phyloP scores from a whole-genome alignment of 2,888 invertebrate species.

The Chirona hameri region DNA sequence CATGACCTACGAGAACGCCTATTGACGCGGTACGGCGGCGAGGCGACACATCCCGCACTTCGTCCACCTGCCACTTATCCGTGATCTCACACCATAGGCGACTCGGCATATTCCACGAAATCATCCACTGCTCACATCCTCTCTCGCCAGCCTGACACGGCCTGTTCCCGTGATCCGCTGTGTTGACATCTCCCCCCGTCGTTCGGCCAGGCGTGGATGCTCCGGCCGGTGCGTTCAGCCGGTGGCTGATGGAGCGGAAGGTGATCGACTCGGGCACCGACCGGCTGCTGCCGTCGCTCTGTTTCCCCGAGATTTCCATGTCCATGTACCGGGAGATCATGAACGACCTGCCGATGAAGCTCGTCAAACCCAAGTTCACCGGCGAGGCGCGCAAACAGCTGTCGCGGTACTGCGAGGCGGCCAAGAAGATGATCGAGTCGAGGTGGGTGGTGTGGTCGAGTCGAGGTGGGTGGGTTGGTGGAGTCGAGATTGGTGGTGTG shows the following conservation, averaged over 20 bases:
- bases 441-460: slow-evolving; percentile 46
- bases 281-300: slow-evolving; percentile 85
- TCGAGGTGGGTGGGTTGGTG: slow-evolving; percentile 62
- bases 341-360: slow-evolving; percentile 95
- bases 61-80: too few species aligned
- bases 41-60: too few species aligned
- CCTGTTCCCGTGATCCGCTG: too few species aligned
- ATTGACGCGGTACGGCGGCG: too few species aligned
- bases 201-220: slow-evolving; percentile 69
- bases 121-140: too few species aligned
- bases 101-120: too few species aligned
- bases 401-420: slow-evolving; percentile 90
- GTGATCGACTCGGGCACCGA: slow-evolving; percentile 85
- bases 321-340: slow-evolving; percentile 97
- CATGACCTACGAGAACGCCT: too few species aligned
- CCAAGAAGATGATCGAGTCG: slow-evolving; percentile 93
- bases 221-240: slow-evolving; percentile 92
- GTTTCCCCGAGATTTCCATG: slow-evolving; percentile 85
- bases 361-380: slow-evolving; percentile 91
- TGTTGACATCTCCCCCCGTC: too few species aligned
- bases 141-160: too few species aligned
- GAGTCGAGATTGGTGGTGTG: slow-evolving; percentile 62
- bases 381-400: slow-evolving; percentile 87
- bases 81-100: too few species aligned
- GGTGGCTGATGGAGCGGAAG: slow-evolving; percentile 93